Evolutionary conservation across 2,888 invertebrate genomes (phyloP), one percentile per base, ranked within the genome.

Genomic region (Linnaemya tessellans): DNA sequence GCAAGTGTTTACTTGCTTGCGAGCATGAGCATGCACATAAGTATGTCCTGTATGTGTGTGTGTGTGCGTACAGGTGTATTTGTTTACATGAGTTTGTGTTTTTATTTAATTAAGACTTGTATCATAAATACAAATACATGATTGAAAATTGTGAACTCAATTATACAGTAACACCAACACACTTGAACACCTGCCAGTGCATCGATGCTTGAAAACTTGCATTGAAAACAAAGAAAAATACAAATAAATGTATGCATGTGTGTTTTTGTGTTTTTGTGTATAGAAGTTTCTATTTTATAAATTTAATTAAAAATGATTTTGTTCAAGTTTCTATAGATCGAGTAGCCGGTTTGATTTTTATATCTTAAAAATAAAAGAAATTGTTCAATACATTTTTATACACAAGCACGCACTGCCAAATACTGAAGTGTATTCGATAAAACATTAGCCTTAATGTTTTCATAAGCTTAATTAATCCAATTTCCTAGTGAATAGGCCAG

Each of bases 281-380:
- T 20, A 20, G 20, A 62, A 56, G 25, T 60, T 84, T 74, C 15
- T 79, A 49, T 64, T 74, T 79, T 30, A 74, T 65, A 56, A 70
- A 79, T 56, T 84, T 79, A 84, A 79, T 75, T 79, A 64, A 74
- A 84, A 80, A n/a, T 79, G 64, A 46, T 73, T 64, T 74, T 56
- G 43, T 58, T 79, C 1, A 20, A 60, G 25, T 74, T 74, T 67
- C 60, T 46, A 60, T 74, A 77, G 35, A 77, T 20, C 3, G 11
- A 58, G 43, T 13, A 35, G 5, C 2, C 30, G 30, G 5, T 30
- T 30, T 5, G 30, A 30, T 3, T 30, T 30, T 30, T 30, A n/a
- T 30, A 30, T 30, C 5, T 30, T 5, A 30, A 3, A 2, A 30
- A 5, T 30, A 2, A 5, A 30, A 30, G 30, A 30, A 30, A 2